Percentiles rank a stretch among this genome's conserved stretches.
Conservation (phyloP, 2,797 vertebrate genomes). For the Notoglanidium macrostoma region DNA sequence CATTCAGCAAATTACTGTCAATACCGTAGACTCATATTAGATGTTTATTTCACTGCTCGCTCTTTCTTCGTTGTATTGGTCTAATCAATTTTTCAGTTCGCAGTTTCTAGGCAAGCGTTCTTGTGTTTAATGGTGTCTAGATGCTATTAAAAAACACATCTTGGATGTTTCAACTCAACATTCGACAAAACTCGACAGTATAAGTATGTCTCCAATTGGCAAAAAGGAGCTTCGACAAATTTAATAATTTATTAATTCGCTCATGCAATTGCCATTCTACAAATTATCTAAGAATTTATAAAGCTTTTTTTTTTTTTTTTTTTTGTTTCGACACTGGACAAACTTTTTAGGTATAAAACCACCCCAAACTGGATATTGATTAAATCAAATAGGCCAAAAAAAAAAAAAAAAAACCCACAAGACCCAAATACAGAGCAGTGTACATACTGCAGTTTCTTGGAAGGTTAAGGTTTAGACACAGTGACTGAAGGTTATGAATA, state of each 20-base stretch:
- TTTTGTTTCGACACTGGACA: not conserved
- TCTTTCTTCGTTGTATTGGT: not conserved
- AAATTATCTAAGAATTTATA: not conserved
- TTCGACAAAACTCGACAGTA: not conserved
- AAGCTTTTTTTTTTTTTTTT: not conserved
- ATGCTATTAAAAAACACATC: not conserved
- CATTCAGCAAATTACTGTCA: not conserved
- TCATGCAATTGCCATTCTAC: not conserved
- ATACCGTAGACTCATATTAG: too few relatives aligned
- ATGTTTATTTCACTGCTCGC: not conserved
- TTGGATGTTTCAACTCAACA: too few relatives aligned
- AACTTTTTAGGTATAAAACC: not conserved
- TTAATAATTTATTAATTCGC: not conserved
- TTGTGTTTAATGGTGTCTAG: not conserved
- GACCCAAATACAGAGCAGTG: not conserved
- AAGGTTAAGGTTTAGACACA: not conserved
- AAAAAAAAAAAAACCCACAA: not conserved
- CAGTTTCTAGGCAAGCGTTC: not conserved
- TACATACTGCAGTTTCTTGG: not conserved
- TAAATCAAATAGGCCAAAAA: not conserved
- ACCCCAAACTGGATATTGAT: not conserved
- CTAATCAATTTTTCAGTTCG: not conserved
- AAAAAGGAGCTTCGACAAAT: not conserved
- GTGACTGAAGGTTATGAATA: too few relatives aligned
- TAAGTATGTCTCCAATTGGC: not conserved